phyloP scores from a whole-genome alignment of 2,888 invertebrate species.

The Drosophila cyrtoloma region DNA sequence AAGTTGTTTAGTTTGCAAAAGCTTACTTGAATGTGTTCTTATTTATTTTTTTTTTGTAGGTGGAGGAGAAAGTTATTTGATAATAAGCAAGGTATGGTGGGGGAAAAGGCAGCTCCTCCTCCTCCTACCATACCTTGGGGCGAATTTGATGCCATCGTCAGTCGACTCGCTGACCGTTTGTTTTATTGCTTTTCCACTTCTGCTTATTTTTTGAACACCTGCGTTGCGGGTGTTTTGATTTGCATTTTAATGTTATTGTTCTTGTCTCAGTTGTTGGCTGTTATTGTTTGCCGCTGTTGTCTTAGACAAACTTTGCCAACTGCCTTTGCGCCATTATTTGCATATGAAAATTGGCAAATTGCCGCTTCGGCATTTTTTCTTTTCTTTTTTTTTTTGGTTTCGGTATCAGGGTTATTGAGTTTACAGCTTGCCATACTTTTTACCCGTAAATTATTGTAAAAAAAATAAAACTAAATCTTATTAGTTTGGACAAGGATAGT shows the following conservation, averaged over 20 bases:
- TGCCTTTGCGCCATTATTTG: slow-evolving; percentile 59
- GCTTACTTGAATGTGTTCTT: neutral
- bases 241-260: slow-evolving; percentile 52
- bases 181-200: slow-evolving; percentile 29
- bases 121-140: neutral
- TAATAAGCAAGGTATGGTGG: neutral
- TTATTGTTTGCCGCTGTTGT: slow-evolving; percentile 24
- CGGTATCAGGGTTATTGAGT: slow-evolving; percentile 27
- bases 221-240: slow-evolving; percentile 39
- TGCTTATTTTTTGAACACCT: slow-evolving; percentile 37
- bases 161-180: slow-evolving; percentile 24
- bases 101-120: neutral
- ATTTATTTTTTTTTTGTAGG: neutral
- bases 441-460: slow-evolving; percentile 23
- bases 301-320: slow-evolving; percentile 60
- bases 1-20: neutral
- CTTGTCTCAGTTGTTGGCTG: slow-evolving; percentile 33
- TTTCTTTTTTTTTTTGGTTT: neutral
- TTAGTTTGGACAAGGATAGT: neutral
- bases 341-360: slow-evolving; percentile 68
- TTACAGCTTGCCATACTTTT: slow-evolving; percentile 15
- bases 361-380: slow-evolving; percentile 20
- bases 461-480: slow-evolving; percentile 8
- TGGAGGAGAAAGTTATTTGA: neutral
- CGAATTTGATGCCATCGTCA: slow-evolving; percentile 1